Evolutionary conservation across 1,140 invertebrate genomes (phyloP).

Genomic region (Dreissena rostriformis): DNA sequence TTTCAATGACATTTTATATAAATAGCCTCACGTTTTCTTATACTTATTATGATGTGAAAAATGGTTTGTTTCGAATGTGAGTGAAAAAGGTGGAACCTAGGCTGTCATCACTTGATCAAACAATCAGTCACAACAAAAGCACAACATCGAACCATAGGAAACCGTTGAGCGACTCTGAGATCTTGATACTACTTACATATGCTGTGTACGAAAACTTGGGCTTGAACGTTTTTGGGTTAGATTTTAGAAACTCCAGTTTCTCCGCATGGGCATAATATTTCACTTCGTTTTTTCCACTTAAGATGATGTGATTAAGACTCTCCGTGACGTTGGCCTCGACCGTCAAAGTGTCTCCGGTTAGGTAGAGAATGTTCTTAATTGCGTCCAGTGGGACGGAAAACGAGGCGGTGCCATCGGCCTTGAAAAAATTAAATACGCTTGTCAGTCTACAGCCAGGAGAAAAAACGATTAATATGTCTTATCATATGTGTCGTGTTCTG

Average conservation of each 20-base stretch:
- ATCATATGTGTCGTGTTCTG: too few relatives aligned
- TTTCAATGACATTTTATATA: too few relatives aligned
- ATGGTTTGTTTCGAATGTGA: too few relatives aligned
- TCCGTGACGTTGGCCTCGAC: slow-evolving; percentile 75
- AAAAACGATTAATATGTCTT: too few relatives aligned
- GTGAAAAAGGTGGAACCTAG: too few relatives aligned
- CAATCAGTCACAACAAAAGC: too few relatives aligned
- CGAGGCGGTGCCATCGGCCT: slow-evolving; percentile 69
- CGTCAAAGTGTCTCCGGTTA: slow-evolving; percentile 49
- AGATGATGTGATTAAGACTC: slow-evolving; percentile 69
- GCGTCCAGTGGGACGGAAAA: slow-evolving; percentile 64
- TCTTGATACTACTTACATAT: slow-evolving; percentile 66
- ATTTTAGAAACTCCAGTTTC: slow-evolving; percentile 69
- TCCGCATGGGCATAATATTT: slow-evolving; percentile 63
- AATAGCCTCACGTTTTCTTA: too few relatives aligned
- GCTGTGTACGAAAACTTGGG: slow-evolving; percentile 73
- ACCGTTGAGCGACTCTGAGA: too few relatives aligned
- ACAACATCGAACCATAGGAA: too few relatives aligned
- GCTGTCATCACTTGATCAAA: too few relatives aligned
- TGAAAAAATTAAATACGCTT: neutral
- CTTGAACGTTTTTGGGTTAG: slow-evolving; percentile 76
- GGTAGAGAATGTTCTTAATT: slow-evolving; percentile 40
- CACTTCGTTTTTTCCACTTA: slow-evolving; percentile 60
- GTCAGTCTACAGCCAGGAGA: too few relatives aligned
- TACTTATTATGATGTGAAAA: too few relatives aligned